These are phyloP conservation scores for Pseudopipra pipra DNA, from an alignment of 2,113 vertebrate genomes.

Conservation along the genomic window DNA sequence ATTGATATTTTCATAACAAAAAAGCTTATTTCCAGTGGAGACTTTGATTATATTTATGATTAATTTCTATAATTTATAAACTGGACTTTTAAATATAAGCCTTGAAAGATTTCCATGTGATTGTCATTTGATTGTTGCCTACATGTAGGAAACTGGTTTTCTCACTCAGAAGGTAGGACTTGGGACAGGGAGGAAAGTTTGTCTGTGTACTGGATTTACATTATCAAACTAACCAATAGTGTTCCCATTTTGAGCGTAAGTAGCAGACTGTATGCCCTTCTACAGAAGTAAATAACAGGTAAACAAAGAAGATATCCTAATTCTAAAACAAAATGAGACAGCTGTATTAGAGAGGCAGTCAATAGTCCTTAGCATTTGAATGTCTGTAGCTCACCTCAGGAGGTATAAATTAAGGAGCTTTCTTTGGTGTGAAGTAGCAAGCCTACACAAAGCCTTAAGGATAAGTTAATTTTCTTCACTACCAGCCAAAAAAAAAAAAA, in stretches of 20 bases:
- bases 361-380: neutral
- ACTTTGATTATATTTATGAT: neutral
- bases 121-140: neutral
- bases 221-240: neutral
- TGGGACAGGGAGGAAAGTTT: neutral
- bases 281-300: neutral
- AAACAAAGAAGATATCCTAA: neutral
- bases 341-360: neutral
- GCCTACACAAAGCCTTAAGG: neutral
- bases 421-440: neutral
- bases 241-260: neutral
- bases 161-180: neutral
- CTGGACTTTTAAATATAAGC: neutral
- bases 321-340: neutral
- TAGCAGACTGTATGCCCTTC: neutral
- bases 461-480: neutral
- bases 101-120: neutral
- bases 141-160: neutral
- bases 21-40: neutral
- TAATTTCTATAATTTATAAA: neutral
- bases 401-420: constrained; percentile 6
- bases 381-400: neutral
- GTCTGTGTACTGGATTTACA: neutral
- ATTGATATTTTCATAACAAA: neutral
- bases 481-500: neutral